Evolutionary conservation across 1,140 invertebrate genomes (phyloP).

Genomic region (Teleogryllus occipitalis): DNA sequence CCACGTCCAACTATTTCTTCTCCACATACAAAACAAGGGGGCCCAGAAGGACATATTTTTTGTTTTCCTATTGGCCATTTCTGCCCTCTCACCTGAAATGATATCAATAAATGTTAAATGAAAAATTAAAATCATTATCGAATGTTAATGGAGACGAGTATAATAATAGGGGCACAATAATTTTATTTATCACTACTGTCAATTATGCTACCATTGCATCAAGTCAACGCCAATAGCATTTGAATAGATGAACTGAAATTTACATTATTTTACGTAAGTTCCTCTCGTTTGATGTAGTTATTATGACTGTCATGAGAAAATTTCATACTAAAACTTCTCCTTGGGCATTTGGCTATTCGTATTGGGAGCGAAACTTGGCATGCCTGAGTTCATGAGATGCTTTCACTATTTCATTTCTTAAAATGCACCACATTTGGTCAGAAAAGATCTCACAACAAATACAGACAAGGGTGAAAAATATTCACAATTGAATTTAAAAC

Average conservation of each 20-base stretch:
- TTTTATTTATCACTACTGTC: too few species aligned
- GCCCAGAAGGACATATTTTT: background rate
- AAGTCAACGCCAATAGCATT: too few species aligned
- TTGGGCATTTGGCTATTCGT: background rate
- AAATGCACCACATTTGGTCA: background rate
- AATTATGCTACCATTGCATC: too few species aligned
- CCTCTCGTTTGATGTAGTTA: too few species aligned
- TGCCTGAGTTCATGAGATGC: background rate
- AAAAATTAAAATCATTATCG: too few species aligned
- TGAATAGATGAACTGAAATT: too few species aligned
- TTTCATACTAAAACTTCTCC: too few species aligned
- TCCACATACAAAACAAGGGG: conserved; percentile 28
- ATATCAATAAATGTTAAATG: background rate
- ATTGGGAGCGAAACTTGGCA: background rate
- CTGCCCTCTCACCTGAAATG: background rate
- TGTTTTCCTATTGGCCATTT: background rate
- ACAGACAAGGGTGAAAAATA: background rate
- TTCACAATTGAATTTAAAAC: background rate
- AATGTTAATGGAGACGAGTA: too few species aligned
- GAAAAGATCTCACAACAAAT: background rate
- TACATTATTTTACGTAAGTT: too few species aligned
- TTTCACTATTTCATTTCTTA: background rate
- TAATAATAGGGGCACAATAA: too few species aligned
- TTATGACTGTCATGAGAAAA: too few species aligned
- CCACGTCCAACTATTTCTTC: conserved; percentile 22